Conservation (phyloP, 2,888 invertebrate species). For the Megalurothrips usitatus region DNA sequence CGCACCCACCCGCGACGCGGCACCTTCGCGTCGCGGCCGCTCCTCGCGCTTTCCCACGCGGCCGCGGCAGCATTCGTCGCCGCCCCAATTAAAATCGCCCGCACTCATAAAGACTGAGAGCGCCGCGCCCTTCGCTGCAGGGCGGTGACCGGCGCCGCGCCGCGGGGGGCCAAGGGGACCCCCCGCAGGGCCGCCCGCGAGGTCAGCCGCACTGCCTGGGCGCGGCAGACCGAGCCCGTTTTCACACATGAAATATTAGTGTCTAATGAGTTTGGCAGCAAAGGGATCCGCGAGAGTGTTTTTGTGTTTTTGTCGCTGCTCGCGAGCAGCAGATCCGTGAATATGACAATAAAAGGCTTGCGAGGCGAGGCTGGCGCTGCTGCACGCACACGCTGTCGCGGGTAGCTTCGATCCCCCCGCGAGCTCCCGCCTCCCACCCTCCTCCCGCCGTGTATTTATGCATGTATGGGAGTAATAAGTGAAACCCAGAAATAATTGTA, state of each 20-base stretch:
- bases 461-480: not conserved
- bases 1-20: too few species aligned
- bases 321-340: too few species aligned
- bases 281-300: too few species aligned
- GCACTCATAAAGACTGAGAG: too few species aligned
- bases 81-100: too few species aligned
- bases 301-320: too few species aligned
- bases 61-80: too few species aligned
- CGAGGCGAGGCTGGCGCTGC: not conserved
- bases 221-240: not conserved
- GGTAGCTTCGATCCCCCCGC: not conserved
- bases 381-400: not conserved
- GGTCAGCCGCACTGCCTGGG: too few species aligned
- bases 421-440: not conserved
- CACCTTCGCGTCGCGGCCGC: too few species aligned
- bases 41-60: too few species aligned
- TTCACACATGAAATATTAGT: slow-evolving; percentile 1
- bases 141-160: too few species aligned
- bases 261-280: not conserved
- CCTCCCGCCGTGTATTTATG: not conserved
- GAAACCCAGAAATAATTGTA: not conserved
- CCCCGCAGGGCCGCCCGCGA: not conserved
- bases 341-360: not conserved
- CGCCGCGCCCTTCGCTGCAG: too few species aligned
- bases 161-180: not conserved